phyloP scores from a whole-genome alignment of 2,888 invertebrate species.

The Chirona hameri region DNA sequence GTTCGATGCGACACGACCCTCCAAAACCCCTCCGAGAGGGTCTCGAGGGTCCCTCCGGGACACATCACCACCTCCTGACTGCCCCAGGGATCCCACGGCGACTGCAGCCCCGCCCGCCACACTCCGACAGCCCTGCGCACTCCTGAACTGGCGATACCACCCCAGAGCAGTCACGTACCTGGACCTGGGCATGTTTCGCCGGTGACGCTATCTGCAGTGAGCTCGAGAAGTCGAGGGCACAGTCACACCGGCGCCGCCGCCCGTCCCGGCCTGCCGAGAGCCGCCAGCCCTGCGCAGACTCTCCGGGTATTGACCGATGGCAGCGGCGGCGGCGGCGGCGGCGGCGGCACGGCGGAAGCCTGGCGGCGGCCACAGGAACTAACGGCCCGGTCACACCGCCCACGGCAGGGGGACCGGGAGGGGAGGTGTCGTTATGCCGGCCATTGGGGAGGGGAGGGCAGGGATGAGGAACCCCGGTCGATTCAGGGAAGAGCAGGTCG shows the following conservation, averaged over 20 bases:
- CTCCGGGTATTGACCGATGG: background rate
- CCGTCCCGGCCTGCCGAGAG: background rate
- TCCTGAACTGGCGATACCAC: no score
- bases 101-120: no score
- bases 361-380: background rate
- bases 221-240: background rate
- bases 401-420: background rate
- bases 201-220: background rate
- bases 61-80: no score
- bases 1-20: background rate
- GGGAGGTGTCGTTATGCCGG: background rate
- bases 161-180: background rate
- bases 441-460: background rate
- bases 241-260: background rate
- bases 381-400: background rate
- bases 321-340: background rate
- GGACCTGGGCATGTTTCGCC: background rate
- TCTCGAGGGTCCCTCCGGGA: background rate
- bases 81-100: no score
- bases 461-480: background rate
- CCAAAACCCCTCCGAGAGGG: background rate
- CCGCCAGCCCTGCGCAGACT: background rate
- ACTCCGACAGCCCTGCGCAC: no score
- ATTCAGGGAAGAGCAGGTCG: no score
- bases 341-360: background rate